These are phyloP conservation scores for Pagrus major DNA, from an alignment of 2,113 vertebrate species.

Conservation along the genomic window DNA sequence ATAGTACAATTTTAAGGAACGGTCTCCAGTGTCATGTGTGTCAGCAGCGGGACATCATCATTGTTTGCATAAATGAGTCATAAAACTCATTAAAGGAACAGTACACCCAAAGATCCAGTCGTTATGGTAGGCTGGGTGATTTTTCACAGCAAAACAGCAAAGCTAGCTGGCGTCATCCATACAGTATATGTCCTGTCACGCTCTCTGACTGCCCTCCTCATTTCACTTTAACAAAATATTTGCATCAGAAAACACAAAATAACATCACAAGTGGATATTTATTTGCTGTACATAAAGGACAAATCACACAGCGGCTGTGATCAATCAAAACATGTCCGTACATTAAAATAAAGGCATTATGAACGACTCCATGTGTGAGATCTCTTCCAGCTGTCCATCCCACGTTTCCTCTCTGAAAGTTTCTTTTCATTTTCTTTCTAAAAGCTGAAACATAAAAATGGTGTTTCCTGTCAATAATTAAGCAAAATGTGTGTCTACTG, in stretches of 20 bases:
- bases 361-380: no score
- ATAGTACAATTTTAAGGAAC: background rate
- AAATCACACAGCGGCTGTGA: background rate
- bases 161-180: no score
- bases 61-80: no score
- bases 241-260: background rate
- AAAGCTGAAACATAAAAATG: background rate
- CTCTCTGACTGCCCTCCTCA: background rate
- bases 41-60: background rate
- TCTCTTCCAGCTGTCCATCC: no score
- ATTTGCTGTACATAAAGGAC: conserved; percentile 30
- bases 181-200: background rate
- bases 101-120: no score
- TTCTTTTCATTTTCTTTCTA: background rate
- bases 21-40: background rate
- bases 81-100: no score
- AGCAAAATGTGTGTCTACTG: background rate
- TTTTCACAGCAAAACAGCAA: no score
- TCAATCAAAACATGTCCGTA: background rate
- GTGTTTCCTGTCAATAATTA: background rate
- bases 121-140: no score
- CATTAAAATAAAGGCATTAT: background rate
- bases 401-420: background rate
- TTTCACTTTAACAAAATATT: background rate
- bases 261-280: conserved; percentile 21